Base-by-base conservation (phyloP, 2,113 vertebrate species). In the Corythaeola cristata region DNA sequence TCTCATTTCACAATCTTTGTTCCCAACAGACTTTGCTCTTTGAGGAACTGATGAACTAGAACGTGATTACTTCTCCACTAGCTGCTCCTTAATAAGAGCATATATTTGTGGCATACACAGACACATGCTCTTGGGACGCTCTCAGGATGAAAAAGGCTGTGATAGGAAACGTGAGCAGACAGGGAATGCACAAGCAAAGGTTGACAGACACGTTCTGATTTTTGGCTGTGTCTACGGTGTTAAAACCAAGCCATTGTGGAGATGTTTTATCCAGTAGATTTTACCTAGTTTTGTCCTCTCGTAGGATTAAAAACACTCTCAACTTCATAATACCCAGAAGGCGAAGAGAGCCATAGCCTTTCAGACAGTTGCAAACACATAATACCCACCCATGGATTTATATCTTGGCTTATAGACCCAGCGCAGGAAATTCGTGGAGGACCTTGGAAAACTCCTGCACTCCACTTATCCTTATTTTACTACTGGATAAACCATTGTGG, bases 1-100 rank as follows among this genome's bases (percentile, higher is more conserved):
- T 27, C 32, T 77, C 16, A 3, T 32, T 85, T 68, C 4, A 1
- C 15, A 80, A 2, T 11, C 52, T 59, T 35, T 0, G 0, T 2
- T 56, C 79, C 56, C 32, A 13, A 16, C 50, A 39, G 64, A 24
- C n/a, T 55, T 56, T 80, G 26, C 11, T 66, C 28, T 32, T 35
- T 41, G 59, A 88, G 52, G 56, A 58, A 24, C 3, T 59, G 27
- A 39, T 60, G 44, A 28, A 53, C 16, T 12, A 49, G 44, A 60
- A 39, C 21, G 35, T 1, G 17, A 47, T 28, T 56, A 26, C 18
- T 74, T 14, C 41, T 77, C 59, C 41, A 23, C 8, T 56, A 50
- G 18, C 50, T 56, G 9, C 12, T 67, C 41, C 47, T 47, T 12
- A 41, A 15, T 23, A 10, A n/a, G 19, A n/a, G 19, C 9, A 62